Conservation (phyloP, 2,797 vertebrate species). For the Sylvilagus floridanus region DNA sequence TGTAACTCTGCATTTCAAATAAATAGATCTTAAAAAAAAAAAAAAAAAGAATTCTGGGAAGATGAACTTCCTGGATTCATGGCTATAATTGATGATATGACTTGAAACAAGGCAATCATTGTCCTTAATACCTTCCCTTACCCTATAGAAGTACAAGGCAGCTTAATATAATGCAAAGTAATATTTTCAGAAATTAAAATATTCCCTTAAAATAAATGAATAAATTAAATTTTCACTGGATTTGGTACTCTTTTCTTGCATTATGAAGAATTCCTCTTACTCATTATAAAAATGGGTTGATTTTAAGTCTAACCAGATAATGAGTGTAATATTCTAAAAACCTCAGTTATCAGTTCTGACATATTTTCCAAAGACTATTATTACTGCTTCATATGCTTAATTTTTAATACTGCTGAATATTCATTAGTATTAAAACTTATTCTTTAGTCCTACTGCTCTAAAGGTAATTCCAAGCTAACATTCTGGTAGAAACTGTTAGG, state of each 20-base stretch:
- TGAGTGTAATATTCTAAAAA: background rate
- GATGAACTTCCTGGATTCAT: background rate
- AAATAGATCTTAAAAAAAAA: no score
- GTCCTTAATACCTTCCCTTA: background rate
- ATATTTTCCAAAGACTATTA: conserved; percentile 40
- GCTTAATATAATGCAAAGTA: background rate
- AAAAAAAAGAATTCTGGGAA: no score
- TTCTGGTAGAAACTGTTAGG: conserved; percentile 5
- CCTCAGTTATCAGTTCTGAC: background rate
- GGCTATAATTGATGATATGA: background rate
- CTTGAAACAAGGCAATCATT: background rate
- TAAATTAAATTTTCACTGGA: conserved; percentile 8
- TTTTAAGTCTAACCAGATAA: conserved; percentile 45
- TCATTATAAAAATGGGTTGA: conserved; percentile 26
- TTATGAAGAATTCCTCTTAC: background rate
- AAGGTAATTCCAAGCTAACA: conserved; percentile 22
- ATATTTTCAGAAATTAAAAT: background rate
- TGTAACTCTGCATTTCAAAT: no score
- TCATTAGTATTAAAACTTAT: conserved; percentile 40
- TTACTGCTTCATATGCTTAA: conserved; percentile 43
- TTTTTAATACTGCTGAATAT: conserved; percentile 44
- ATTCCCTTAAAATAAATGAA: conserved; percentile 5
- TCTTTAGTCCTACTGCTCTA: conserved; percentile 49
- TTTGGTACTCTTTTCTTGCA: background rate
- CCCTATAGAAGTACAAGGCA: background rate